Evolutionary conservation across 2,888 invertebrate species (phyloP).

Genomic region (Lycia hirtaria): DNA sequence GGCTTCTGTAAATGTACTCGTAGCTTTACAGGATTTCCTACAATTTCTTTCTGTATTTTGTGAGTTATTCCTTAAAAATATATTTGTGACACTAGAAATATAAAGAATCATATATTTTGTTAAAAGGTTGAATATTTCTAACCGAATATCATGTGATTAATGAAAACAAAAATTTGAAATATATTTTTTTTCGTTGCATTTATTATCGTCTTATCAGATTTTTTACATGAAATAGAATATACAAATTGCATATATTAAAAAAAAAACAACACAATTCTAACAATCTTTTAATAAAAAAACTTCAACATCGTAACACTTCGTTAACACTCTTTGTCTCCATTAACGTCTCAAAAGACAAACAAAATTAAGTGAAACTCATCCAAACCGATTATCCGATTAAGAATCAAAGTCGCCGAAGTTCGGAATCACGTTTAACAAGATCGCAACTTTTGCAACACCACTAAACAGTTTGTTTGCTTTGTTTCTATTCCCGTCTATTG

Average conservation of each 20-base stretch:
- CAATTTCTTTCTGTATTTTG: not conserved
- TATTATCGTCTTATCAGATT: no score
- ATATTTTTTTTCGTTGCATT: no score
- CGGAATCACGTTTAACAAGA: conserved; percentile 32
- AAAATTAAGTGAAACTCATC: conserved; percentile 29
- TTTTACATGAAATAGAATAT: no score
- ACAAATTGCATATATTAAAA: no score
- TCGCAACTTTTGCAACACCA: conserved; percentile 40
- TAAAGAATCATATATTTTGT: not conserved
- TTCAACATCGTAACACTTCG: conserved; percentile 32
- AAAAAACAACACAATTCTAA: no score
- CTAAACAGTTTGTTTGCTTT: conserved; percentile 57
- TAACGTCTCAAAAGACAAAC: conserved; percentile 28
- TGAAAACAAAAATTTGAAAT: no score
- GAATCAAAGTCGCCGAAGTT: conserved; percentile 31
- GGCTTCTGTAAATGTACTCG: conserved; percentile 29
- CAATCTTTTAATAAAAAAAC: conserved; percentile 6
- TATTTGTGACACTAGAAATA: not conserved
- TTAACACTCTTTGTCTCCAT: conserved; percentile 28
- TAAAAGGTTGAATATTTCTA: not conserved
- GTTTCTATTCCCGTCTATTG: conserved; percentile 71
- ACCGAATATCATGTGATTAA: not conserved
- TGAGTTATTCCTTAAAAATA: not conserved
- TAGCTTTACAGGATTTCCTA: conserved; percentile 11
- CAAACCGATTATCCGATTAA: conserved; percentile 35